Percentiles rank a stretch among this genome's conserved stretches.
phyloP scores from a whole-genome alignment of 2,888 invertebrate genomes.

The Cistogaster globosa region DNA sequence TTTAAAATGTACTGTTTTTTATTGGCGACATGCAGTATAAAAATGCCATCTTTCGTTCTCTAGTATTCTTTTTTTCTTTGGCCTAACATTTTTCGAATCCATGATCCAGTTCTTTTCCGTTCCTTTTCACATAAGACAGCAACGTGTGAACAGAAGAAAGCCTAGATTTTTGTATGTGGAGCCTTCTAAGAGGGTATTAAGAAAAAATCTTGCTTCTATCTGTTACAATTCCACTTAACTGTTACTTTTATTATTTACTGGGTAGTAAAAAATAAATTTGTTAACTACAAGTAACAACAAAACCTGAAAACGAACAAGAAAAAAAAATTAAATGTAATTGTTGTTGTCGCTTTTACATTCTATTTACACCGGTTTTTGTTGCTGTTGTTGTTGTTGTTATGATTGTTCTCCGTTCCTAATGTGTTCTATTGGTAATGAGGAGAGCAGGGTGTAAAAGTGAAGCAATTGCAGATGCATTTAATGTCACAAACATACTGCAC shows the following conservation, averaged over 20 bases:
- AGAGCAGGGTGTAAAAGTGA: neutral
- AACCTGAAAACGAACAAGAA: neutral
- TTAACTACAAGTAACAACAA: neutral
- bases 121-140: too few species aligned
- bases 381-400: conserved; percentile 4
- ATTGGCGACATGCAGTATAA: too few species aligned
- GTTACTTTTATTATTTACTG: neutral
- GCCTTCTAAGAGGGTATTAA: too few species aligned
- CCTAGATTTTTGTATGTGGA: too few species aligned
- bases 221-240: neutral
- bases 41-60: too few species aligned
- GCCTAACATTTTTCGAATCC: too few species aligned
- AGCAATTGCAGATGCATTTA: conserved; percentile 33
- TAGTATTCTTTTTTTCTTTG: too few species aligned
- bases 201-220: too few species aligned
- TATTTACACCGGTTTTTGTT: conserved; percentile 54
- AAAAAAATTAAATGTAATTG: conserved; percentile 16
- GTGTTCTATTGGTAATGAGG: neutral
- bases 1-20: too few species aligned
- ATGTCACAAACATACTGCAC: conserved; percentile 41
- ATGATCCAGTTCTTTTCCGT: too few species aligned
- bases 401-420: neutral
- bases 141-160: too few species aligned
- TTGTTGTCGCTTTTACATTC: conserved; percentile 52
- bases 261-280: too few species aligned